Evolutionary conservation across 2,797 vertebrate species (phyloP).

Genomic region (Hoplostethus mediterraneus): DNA sequence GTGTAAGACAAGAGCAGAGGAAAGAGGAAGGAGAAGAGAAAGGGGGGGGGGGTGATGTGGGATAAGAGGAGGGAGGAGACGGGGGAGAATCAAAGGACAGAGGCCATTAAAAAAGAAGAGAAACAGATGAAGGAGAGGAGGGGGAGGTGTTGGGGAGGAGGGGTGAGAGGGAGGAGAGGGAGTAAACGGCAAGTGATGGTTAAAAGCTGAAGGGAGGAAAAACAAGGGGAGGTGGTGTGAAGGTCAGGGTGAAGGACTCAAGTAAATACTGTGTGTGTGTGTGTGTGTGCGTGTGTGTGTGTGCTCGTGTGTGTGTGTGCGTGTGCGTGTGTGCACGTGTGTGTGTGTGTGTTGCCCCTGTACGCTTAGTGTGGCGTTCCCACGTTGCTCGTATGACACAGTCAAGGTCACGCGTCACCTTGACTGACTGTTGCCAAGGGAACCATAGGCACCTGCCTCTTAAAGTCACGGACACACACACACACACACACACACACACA

Average conservation of each 20-base stretch:
- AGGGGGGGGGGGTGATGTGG: neutral
- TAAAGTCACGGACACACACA: conserved; percentile 47
- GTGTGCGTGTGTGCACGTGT: neutral
- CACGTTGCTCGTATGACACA: conserved; percentile 41
- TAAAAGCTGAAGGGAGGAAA: neutral
- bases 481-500: neutral
- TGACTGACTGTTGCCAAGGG: conserved; percentile 63
- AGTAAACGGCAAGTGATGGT: neutral
- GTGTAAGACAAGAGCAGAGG: neutral
- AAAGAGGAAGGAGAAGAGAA: neutral
- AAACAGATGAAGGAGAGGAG: neutral
- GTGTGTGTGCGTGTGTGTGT: neutral
- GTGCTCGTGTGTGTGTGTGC: neutral
- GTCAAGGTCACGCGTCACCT: conserved; percentile 58
- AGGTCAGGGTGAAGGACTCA: neutral
- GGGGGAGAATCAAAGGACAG: neutral
- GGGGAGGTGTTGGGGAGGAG: neutral
- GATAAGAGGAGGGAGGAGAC: neutral
- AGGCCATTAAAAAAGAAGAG: neutral
- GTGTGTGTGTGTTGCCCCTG: too few relatives aligned
- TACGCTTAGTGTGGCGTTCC: conserved; percentile 1
- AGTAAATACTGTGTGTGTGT: neutral
- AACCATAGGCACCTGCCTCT: conserved; percentile 55
- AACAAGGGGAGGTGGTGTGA: neutral
- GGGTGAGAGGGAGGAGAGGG: neutral